phyloP scores from a whole-genome alignment of 2,797 vertebrate genomes.

The Ctenopoma multispine region DNA sequence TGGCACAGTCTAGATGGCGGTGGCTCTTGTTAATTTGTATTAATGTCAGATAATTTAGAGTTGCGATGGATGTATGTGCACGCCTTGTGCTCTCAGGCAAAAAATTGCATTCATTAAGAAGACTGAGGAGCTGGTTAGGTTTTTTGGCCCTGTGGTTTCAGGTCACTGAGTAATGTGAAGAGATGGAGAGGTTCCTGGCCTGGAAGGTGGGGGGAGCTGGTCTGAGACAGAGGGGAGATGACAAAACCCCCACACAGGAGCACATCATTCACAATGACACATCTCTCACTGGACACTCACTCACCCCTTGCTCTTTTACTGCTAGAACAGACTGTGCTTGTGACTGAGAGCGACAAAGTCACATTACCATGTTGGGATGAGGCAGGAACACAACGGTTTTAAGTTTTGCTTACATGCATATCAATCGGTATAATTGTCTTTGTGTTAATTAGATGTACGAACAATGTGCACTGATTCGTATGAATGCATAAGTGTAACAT shows the following conservation, averaged over 20 bases:
- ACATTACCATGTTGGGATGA: slow-evolving; percentile 48
- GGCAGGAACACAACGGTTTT: slow-evolving; percentile 28
- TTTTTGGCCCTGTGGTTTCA: slow-evolving; percentile 81
- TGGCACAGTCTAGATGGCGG: slow-evolving; percentile 62
- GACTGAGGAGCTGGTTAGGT: slow-evolving; percentile 81
- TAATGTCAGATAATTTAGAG: slow-evolving; percentile 85
- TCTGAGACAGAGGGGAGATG: slow-evolving; percentile 65
- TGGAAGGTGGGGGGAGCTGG: slow-evolving; percentile 57
- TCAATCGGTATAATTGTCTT: slow-evolving; percentile 35
- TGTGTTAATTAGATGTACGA: slow-evolving; percentile 50
- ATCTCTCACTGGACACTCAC: slow-evolving; percentile 53
- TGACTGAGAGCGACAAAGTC: slow-evolving; percentile 53
- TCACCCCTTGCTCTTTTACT: slow-evolving; percentile 50
- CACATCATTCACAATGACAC: slow-evolving; percentile 76
- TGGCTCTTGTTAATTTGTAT: slow-evolving; percentile 84
- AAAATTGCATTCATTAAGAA: slow-evolving; percentile 89
- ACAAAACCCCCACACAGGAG: slow-evolving; percentile 63
- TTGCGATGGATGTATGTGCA: slow-evolving; percentile 77
- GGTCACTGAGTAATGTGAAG: slow-evolving; percentile 84
- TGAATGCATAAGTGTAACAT: slow-evolving; percentile 37
- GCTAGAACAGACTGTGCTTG: slow-evolving; percentile 48
- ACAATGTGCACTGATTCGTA: slow-evolving; percentile 51
- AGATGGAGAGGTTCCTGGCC: slow-evolving; percentile 78
- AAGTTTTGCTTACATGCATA: slow-evolving; percentile 28
- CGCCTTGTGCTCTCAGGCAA: slow-evolving; percentile 83